These are phyloP conservation scores for Montifringilla adamsi DNA, from an alignment of 2,113 vertebrate species.

Conservation along the genomic window DNA sequence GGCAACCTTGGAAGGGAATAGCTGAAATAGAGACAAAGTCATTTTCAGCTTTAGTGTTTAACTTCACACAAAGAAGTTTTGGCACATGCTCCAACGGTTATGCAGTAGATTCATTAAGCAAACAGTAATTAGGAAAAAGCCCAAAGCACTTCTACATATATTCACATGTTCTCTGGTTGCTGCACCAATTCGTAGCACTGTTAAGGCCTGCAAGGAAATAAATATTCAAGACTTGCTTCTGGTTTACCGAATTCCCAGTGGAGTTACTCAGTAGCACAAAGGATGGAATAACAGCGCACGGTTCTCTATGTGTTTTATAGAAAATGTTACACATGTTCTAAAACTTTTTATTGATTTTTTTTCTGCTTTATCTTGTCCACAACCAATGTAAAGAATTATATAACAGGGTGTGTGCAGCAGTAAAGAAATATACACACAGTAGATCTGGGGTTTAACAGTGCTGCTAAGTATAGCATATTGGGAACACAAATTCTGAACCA, in stretches of 20 bases:
- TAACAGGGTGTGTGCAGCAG: not conserved
- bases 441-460: not conserved
- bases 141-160: not conserved
- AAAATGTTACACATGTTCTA: not conserved
- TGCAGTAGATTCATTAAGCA: not conserved
- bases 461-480: not conserved
- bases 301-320: not conserved
- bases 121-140: not conserved
- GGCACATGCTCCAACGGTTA: not conserved
- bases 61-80: not conserved
- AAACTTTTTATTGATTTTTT: not conserved
- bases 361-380: not conserved
- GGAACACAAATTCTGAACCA: not conserved
- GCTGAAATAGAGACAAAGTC: not conserved
- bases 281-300: not conserved
- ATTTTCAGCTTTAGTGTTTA: not conserved
- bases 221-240: not conserved
- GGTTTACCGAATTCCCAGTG: not conserved
- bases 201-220: slow-evolving; percentile 74
- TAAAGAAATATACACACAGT: not conserved
- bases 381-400: not conserved
- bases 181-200: slow-evolving; percentile 75
- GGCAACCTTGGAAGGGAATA: not conserved
- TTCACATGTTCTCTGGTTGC: slow-evolving; percentile 81
- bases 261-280: not conserved